Base-by-base conservation (phyloP, 2,797 vertebrate species). In the Falco novaeseelandiae region DNA sequence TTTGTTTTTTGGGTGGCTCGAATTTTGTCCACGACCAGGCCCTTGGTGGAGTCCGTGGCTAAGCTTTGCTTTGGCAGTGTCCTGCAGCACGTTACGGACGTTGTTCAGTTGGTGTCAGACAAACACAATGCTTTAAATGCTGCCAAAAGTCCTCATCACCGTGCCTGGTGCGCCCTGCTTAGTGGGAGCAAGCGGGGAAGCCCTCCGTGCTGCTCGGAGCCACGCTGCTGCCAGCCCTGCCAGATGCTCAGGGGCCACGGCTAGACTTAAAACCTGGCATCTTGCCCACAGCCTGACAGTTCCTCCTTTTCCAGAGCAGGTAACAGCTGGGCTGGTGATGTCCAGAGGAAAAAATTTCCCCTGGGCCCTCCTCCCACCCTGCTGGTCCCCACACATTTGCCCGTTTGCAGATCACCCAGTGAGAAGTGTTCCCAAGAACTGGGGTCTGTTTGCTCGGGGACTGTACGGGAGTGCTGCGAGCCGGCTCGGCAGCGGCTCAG, bases 71-170 rank as follows among this genome's bases (percentile, higher is more conserved):
- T 92, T 81, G 81, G 49, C 19, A 2, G 8, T 21, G 71, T 16
- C 67, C 82, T 46, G 54, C 55, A n/a, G 34, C 25, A 4, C 2
- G 0, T 63, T 55, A 6, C 0, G 20, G 83, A 18, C 52, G 3
- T 27, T 1, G 2, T 46, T 25, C 52, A 46, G 21, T 32, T 1
- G 0, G 27, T 21, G 61, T 26, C 86, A 49, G 61, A 6, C 86
- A 26, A 69, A 61, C n/a, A 13, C 3, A 3, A 2, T 0, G 1
- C 80, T 81, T 78, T 12, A 7, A 74, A 25, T 0, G 1, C 83
- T 71, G 69, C 92, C 88, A 51, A 4, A 42, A 66, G 15, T 20
- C 36, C 44, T 38, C 2, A 3, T 80, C 59, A 9, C 58, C 0
- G 0, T 8, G 29, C 15, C 3, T 23, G 51, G 6, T 40, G 83